Evolutionary conservation across 2,888 invertebrate species (phyloP), one percentile per base, ranked within the genome.

Genomic region (Calameuta idolon): DNA sequence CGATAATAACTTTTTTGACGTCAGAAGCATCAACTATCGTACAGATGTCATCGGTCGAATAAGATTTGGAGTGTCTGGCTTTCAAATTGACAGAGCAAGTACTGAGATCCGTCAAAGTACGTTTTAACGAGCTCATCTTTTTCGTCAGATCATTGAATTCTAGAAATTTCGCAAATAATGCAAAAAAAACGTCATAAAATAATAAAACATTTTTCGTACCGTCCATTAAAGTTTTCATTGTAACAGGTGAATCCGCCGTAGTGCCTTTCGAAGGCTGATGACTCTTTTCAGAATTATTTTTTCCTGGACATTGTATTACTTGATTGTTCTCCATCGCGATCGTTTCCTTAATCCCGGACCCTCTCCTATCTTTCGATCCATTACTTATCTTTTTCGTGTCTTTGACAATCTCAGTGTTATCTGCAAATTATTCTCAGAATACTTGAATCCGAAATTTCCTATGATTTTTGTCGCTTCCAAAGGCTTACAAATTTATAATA

Each of bases 91-190:
- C 76, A 40, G 40, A 31, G 12, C 23, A 68, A 12, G 69, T 68
- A 3, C n/a, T 12, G 15, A 77, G 31, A 69, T 30, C 34, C 33
- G 77, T 79, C 69, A 82, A 69, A 4, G 78, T 71, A 75, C 81
- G 78, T 23, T 79, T 81, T 33, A 82, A 69, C 2, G 76, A 15
- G 15, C 75, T 75, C 78, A 81, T 82, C 78, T 79, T 82, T 12
- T 75, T 74, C 11, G 78, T 79, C 75, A 82, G 69, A 34, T 81
- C 79, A 73, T 82, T 77, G 73, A 81, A 82, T 76, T 81, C 82
- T 82, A n/a, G 11, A 33, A 76, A 73, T 75, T 73, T 74, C 0
- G 68, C 1, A 30, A 74, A 69, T 34, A 1, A 34, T 34, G 11
- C 23, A n/a, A 73, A 35, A 77, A 40, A 68, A 12, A 35, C 3